Evolutionary conservation across 1,140 invertebrate species (phyloP).

Genomic region (Ostrea edulis): DNA sequence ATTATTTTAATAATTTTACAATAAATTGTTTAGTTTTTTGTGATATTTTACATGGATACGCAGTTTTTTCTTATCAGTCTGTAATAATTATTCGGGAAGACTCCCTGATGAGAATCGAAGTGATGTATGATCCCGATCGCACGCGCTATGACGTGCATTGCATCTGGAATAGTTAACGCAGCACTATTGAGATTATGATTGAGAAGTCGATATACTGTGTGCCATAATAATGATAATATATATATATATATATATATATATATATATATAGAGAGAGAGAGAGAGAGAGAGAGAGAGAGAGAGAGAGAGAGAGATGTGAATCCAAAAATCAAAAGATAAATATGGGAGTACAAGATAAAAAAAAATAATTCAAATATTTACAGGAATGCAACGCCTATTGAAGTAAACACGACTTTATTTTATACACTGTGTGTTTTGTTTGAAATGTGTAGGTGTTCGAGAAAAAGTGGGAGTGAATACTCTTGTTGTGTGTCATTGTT

Average conservation of each 20-base stretch:
- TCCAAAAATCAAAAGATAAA: too few species aligned
- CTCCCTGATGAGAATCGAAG: background rate
- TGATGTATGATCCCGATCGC: constrained; percentile 11
- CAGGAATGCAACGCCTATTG: too few species aligned
- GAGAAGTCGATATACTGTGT: background rate
- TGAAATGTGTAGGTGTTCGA: too few species aligned
- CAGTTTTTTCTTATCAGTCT: background rate
- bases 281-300: background rate
- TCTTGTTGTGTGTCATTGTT: constrained; percentile 13
- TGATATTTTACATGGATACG: background rate
- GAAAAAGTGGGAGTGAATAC: background rate
- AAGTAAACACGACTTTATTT: too few species aligned
- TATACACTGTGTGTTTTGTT: too few species aligned
- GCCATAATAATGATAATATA: background rate
- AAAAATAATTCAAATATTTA: too few species aligned
- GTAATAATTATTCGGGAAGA: background rate
- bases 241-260: background rate
- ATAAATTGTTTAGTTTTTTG: background rate
- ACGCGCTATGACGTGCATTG: constrained; percentile 11
- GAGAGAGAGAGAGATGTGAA: too few species aligned
- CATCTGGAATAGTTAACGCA: constrained; percentile 11
- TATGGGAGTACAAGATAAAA: too few species aligned
- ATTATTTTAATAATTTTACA: background rate
- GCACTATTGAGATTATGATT: background rate
- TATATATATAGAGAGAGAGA: background rate